Conservation (phyloP, 2,113 vertebrate species). For the Pseudorectes ferrugineus region DNA sequence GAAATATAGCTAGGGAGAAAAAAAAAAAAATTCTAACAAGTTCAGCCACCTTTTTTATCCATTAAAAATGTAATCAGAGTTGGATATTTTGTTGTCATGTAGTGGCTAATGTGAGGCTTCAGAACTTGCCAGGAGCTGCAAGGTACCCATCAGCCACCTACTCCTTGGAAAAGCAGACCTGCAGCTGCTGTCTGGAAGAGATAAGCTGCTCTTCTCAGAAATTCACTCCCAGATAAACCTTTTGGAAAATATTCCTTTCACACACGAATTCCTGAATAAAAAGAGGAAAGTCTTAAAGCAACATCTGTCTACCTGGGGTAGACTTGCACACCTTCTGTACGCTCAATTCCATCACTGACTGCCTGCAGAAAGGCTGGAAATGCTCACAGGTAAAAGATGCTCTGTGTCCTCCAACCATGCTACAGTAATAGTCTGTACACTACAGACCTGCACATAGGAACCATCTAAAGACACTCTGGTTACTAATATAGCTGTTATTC, state of each 20-base stretch:
- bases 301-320: fast-evolving
- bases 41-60: background rate
- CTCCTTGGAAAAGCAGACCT: background rate
- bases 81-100: background rate
- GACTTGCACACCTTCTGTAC: background rate
- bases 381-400: background rate
- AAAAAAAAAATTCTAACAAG: background rate
- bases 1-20: background rate
- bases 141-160: background rate
- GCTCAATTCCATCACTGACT: fast-evolving
- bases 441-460: background rate
- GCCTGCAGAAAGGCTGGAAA: background rate
- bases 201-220: background rate
- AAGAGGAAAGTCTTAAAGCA: background rate
- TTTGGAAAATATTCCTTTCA: background rate
- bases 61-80: background rate
- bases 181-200: background rate
- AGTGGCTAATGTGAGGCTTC: background rate
- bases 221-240: background rate
- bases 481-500: background rate
- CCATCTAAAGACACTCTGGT: background rate
- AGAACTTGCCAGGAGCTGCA: background rate
- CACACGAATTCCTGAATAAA: background rate
- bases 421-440: background rate
- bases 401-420: background rate